These are phyloP conservation scores for Lumbricus terrestris DNA, from an alignment of 2,888 invertebrate species.

Conservation along the genomic window DNA sequence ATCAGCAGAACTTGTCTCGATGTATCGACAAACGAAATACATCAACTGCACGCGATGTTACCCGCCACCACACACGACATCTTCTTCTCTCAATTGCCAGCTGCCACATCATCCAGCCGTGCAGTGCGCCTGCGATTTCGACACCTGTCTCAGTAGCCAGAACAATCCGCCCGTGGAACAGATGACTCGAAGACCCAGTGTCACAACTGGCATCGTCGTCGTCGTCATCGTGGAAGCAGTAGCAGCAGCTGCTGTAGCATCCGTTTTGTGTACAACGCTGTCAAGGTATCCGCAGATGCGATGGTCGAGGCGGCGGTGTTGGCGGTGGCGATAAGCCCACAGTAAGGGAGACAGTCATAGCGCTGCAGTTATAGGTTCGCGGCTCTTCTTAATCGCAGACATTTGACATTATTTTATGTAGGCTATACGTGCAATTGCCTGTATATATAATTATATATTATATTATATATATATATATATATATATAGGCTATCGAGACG, in stretches of 20 bases:
- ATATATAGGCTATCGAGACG: too few species aligned
- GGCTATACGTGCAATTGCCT: neutral
- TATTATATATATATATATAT: too few species aligned
- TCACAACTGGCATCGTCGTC: neutral
- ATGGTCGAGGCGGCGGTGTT: too few species aligned
- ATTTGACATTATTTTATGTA: neutral
- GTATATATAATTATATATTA: neutral
- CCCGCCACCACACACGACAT: neutral
- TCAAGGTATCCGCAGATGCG: neutral
- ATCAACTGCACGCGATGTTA: neutral
- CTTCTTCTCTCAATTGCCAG: neutral
- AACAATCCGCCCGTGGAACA: slow-evolving; percentile 3
- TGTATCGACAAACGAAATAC: neutral
- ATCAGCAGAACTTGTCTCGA: neutral
- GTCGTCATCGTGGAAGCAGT: neutral
- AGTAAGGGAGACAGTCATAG: neutral
- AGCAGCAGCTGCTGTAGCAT: neutral
- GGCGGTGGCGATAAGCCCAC: neutral
- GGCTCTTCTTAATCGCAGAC: neutral
- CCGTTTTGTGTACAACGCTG: neutral
- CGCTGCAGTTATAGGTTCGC: neutral
- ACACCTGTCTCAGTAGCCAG: neutral
- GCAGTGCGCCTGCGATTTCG: neutral
- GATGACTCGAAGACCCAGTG: neutral
- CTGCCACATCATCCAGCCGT: too few species aligned